A percentile compares a stretch with the other conserved stretches of the same genome.
phyloP scores from a whole-genome alignment of 2,888 invertebrate genomes.

The Andrena camellia region DNA sequence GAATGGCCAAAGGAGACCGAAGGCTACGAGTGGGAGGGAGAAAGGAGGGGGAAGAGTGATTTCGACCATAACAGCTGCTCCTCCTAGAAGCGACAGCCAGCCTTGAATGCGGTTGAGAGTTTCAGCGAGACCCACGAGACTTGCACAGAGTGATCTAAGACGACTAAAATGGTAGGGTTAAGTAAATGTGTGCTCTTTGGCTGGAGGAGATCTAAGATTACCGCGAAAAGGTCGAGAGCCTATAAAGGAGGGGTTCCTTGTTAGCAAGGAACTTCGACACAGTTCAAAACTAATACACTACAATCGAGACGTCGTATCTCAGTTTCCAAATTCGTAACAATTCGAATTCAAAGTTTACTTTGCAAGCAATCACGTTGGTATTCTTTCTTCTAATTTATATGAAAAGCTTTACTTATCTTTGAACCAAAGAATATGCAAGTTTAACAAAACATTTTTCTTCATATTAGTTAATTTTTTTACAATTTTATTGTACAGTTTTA shows the following conservation, averaged over 20 bases:
- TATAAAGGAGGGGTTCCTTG: slow-evolving; percentile 40
- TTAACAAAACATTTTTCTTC: neutral
- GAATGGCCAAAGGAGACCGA: slow-evolving; percentile 42
- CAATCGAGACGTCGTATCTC: slow-evolving; percentile 24
- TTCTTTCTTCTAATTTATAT: neutral
- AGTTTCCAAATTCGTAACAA: slow-evolving; percentile 15
- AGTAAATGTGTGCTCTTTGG: slow-evolving; percentile 68
- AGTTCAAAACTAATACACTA: slow-evolving; percentile 37
- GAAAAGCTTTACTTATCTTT: no score
- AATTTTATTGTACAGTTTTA: no score
- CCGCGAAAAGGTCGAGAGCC: slow-evolving; percentile 65
- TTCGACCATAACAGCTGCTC: slow-evolving; percentile 76
- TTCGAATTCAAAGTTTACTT: neutral
- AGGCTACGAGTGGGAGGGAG: slow-evolving; percentile 46
- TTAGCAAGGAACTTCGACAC: slow-evolving; percentile 59
- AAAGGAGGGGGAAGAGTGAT: slow-evolving; percentile 73
- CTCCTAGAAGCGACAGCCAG: slow-evolving; percentile 66
- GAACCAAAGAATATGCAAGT: neutral
- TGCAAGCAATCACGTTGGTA: neutral
- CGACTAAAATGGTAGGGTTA: slow-evolving; percentile 69
- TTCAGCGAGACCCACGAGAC: slow-evolving; percentile 65
- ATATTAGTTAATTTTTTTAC: neutral
- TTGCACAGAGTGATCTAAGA: slow-evolving; percentile 65
- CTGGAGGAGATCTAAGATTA: slow-evolving; percentile 63
- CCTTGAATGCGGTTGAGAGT: slow-evolving; percentile 65